A percentile compares a stretch with the other conserved stretches of the same genome.
Evolutionary conservation across 53 echinoderm and acorn worm genomes (phyloP).

Genomic region (Echinarachnius parma): DNA sequence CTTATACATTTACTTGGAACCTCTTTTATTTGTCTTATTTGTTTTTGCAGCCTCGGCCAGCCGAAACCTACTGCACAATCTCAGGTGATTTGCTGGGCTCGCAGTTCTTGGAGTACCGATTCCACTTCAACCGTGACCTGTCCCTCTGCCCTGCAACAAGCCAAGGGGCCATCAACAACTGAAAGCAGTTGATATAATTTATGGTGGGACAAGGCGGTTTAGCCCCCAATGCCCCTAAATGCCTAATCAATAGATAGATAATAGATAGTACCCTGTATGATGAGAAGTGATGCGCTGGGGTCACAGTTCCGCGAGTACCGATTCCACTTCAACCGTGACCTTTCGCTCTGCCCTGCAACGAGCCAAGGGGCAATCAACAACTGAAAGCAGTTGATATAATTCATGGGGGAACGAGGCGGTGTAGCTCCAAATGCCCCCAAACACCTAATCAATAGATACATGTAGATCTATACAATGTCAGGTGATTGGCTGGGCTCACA

Average conservation of each 20-base stretch:
- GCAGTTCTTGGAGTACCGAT: conserved; percentile 13
- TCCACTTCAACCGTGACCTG: conserved; percentile 19
- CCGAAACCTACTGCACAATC: background rate
- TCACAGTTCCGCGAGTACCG: conserved; percentile 2
- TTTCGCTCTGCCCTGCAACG: conserved; percentile 9
- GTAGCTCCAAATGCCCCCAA: too few species aligned
- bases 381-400: background rate
- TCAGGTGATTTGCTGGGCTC: background rate
- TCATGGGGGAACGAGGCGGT: background rate
- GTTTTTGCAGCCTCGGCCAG: background rate
- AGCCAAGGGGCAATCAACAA: background rate
- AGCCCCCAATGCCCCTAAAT: too few species aligned
- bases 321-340: conserved; percentile 20
- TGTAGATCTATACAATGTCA: conserved; percentile 3
- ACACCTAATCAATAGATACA: too few species aligned
- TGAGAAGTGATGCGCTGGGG: background rate
- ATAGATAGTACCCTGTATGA: too few species aligned
- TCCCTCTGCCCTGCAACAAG: conserved; percentile 11
- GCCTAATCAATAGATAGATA: too few species aligned
- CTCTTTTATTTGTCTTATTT: too few species aligned
- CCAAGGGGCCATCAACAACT: background rate
- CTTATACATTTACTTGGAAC: too few species aligned
- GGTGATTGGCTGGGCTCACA: background rate
- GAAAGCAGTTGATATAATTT: background rate
- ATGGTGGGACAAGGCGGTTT: background rate